Evolutionary conservation across 2,888 invertebrate species (phyloP), one percentile per base, ranked within the genome.

Genomic region (Teleiodes luculella): DNA sequence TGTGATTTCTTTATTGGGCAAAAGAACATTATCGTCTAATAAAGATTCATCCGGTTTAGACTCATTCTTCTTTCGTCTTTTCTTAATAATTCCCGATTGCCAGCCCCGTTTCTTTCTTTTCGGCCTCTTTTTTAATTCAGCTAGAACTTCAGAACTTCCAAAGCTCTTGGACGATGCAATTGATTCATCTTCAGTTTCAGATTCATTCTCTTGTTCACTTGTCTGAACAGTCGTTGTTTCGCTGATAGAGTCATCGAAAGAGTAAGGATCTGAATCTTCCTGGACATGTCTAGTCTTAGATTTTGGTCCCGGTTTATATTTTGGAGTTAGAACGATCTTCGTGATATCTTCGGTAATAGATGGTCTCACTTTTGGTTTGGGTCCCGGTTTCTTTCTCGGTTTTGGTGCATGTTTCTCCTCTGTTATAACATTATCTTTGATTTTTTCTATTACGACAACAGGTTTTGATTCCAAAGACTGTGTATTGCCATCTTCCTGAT

Each of bases 41-140:
- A 60, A 24, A 35, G 55, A 36, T 14, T 68, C 67, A 1, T 53
- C 35, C 28, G 53, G 60, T 52, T 66, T 68, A 20, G 57, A 50
- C n/a, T 74, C 69, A 7, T 52, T 7, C 63, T 78, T 80, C 61
- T 78, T 83, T 65, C 79, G 84, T 59, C 68, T 86, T 57, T 74
- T 69, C 56, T 80, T 84, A 45, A 83, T 85, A 8, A 88, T 73
- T 53, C 91, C 91, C 8, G 74, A 61, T 68, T 78, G 65, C 84
- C 83, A 87, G 33, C 68, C 75, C 1, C 30, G 10, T 57, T 80
- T 80, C 67, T 78, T 83, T 8, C 76, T 74, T 68, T 78, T 83
- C 36, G 64, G 61, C 61, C 82, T 86, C 59, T 80, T 80, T 65
- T 80, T 86, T 6, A 64, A 47, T 41, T 83, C 82, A 13, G 71